Conservation (phyloP, 2,797 vertebrate genomes). For the Nasua narica region DNA sequence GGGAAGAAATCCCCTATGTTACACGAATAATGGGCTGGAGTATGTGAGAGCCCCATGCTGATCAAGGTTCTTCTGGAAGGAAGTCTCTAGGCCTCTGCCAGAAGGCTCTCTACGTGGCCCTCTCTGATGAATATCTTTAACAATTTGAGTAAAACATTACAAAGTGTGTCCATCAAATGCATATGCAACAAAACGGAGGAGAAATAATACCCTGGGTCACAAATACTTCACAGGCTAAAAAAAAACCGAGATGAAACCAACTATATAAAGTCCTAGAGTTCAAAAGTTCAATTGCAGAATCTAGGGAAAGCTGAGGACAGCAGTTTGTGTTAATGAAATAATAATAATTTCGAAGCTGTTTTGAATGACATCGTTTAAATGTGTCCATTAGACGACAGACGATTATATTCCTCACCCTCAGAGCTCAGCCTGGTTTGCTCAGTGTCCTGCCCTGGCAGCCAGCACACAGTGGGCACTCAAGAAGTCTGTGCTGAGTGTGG, state of each 20-base stretch:
- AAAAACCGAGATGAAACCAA: background rate
- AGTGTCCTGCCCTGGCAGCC: background rate
- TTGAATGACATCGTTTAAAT: background rate
- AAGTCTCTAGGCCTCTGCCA: background rate
- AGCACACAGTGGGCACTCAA: fast-evolving
- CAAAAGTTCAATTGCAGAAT: background rate
- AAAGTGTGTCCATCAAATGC: background rate
- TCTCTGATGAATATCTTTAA: background rate
- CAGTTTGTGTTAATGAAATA: background rate
- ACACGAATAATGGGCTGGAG: fast-evolving
- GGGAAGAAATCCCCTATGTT: background rate
- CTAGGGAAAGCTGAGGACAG: background rate
- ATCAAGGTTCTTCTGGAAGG: fast-evolving
- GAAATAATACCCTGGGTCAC: no score
- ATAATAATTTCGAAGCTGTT: background rate
- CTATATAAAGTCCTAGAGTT: fast-evolving
- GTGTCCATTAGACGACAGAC: fast-evolving
- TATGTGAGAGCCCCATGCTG: fast-evolving
- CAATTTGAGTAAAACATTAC: background rate
- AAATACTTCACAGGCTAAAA: background rate
- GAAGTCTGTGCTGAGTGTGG: background rate
- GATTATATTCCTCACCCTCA: fast-evolving
- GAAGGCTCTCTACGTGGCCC: fast-evolving
- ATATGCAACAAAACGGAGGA: background rate
- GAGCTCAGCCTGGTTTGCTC: background rate